Base-by-base conservation (phyloP, 1,140 invertebrate genomes). In the Heliconius hermathena region DNA sequence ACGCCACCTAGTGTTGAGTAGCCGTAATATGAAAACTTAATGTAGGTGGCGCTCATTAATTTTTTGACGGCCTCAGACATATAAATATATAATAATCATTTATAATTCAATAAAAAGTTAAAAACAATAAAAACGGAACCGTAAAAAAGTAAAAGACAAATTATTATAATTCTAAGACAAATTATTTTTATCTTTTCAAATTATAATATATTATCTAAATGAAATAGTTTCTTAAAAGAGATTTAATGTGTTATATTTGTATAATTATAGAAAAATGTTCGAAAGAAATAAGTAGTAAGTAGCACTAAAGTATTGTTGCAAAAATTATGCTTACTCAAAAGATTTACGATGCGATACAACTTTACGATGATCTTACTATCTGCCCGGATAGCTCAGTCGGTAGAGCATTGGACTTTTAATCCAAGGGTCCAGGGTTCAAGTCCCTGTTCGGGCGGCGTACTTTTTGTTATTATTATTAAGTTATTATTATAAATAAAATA, bases 381-480 rank as follows among this genome's bases (percentile, higher is more conserved):
- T 86, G 96, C 96, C 96, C 96, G 96, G 96, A 96, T 97, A 97
- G 96, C 96, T 97, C 96, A 97, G 52, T 54, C 52, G 52, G 52
- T 54, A 54, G 52, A 54, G 52, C 52, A 54, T 54, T 54, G 52
- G 52, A 54, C 52, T 54, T 54, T 54, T 54, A 54, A 54, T 54
- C 52, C 52, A 54, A 54, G 52, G 52, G 52, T 54, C 52, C 52
- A 54, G 52, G 52, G 52, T 54, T 54, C 52, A 54, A 54, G 52
- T 54, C 96, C 96, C 96, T 97, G 96, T 96, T 97, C 96, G 96
- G 96, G 96, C 96, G 96, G 79, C 52, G 80, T 73, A 36, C 79
- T 83, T 8, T 54, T 88, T 89, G 85, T 82, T 18, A 41, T 88
- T 89, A 90, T 90, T 91, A 57, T 2, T 13, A 33, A 33, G 4